phyloP scores from a whole-genome alignment of 2,797 vertebrate species.

The Champsocephalus esox region DNA sequence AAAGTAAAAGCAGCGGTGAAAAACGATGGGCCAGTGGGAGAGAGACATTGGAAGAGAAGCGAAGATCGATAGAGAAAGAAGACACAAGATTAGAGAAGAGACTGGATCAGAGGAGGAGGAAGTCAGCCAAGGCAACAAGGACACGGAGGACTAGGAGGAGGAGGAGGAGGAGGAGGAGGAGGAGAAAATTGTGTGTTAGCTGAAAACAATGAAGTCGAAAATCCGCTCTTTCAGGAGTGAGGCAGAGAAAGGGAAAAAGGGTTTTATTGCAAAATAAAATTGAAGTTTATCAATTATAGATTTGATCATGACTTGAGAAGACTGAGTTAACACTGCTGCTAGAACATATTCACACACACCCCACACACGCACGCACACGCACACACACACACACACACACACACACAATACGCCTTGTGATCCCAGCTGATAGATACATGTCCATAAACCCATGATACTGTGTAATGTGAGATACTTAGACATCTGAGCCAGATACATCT shows the following conservation, averaged over 20 bases:
- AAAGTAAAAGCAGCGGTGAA: slow-evolving; percentile 19
- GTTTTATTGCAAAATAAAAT: slow-evolving; percentile 68
- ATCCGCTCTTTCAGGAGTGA: slow-evolving; percentile 33
- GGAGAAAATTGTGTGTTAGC: slow-evolving; percentile 14
- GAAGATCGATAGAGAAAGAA: slow-evolving; percentile 45
- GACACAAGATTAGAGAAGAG: slow-evolving; percentile 41
- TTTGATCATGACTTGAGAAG: slow-evolving; percentile 75
- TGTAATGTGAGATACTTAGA: slow-evolving; percentile 54
- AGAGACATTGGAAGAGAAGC: slow-evolving; percentile 36
- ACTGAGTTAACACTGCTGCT: slow-evolving; percentile 63
- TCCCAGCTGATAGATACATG: slow-evolving; percentile 41
- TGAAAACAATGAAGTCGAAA: slow-evolving; percentile 21
- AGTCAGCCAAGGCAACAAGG: slow-evolving; percentile 3
- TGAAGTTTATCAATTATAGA: slow-evolving; percentile 75
- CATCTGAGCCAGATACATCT: slow-evolving; percentile 20
- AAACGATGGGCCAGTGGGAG: slow-evolving; percentile 8
- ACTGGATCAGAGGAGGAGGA: slow-evolving; percentile 19
- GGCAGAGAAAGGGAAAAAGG: slow-evolving; percentile 17
- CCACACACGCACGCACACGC: slow-evolving; percentile 2
- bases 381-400: slow-evolving; percentile 28
- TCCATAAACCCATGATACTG: slow-evolving; percentile 49
- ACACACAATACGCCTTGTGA: slow-evolving; percentile 46
- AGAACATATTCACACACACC: slow-evolving; percentile 15
- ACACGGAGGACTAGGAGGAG: background rate
- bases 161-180: too few relatives aligned